Base-by-base conservation (phyloP, 2,888 invertebrate genomes). In the Cheilosia impressa region DNA sequence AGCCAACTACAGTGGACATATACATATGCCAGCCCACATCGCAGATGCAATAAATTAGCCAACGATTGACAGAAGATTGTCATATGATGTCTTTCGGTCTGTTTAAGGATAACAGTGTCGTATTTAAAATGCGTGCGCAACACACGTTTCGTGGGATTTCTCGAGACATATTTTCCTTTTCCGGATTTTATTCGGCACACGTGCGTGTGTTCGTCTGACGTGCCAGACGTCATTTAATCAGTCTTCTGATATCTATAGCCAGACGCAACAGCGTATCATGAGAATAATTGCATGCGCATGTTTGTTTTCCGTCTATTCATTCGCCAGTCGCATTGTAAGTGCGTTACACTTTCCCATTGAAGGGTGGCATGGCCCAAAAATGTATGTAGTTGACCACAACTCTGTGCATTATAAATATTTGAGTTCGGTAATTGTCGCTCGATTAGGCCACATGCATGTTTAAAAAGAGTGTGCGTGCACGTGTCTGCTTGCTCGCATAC, bases 371-470 rank as follows among this genome's bases (percentile, higher is more conserved):
- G 76, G 76, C 72, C 81, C 71, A 31, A 79, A 72, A 69, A 55
- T 22, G 22, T 31, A 31, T 31, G 7, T 58, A 58, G 73, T 58
- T 78, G 82, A 87, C 82, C 87, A 78, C 82, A 73, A 17, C 53
- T 76, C 47, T 73, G 78, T 69, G 82, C 73, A 60, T 69, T 60
- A 75, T 87, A 82, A 82, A 87, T 87, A 82, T 87, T 87, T 82
- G 82, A 87, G 78, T 87, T 87, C 78, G 82, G 82, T 82, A 87
- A 87, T 87, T 82, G 82, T 52, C 65, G 82, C 69, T 73, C 87
- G 87, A 82, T 87, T 87, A 87, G 82, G 58, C 73, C 45, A 60
- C 58, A 50, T 68, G 65, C 24, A 24, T 34, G 57, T 38, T 34
- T 52, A 50, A 41, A 53, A 19, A 7, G 45, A 53, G 43, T 24